Evolutionary conservation across 1,140 invertebrate genomes (phyloP), one percentile per base, ranked within the genome.

Genomic region (Bathynomus jamesi): DNA sequence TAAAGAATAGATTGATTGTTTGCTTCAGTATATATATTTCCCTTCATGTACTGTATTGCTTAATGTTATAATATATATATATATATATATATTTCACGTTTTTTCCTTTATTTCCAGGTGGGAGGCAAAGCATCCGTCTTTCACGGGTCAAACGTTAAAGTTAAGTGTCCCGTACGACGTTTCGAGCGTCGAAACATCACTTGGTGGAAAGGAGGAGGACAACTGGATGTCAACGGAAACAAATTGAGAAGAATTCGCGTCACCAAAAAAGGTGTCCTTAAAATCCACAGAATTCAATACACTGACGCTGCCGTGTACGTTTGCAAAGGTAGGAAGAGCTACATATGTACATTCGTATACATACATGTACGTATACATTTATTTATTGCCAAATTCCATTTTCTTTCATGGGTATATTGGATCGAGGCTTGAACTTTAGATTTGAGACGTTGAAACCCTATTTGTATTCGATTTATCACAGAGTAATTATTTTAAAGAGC

Each of bases 101-200:
- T n/a, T n/a, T n/a, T n/a, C n/a, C n/a, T n/a, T 7, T 32, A 17
- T 28, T 4, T 61, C 31, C 69, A 91, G 81, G 89, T 95, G 7
- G 92, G 92, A 0, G 92, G 93, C 0, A 87, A 87, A 5, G 93
- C 92, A 0, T 89, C 89, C 0, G 88, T 96, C 31, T 94, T 91
- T 82, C 87, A 89, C 76, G 93, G 92, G 46, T 91, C 0, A 89
- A 90, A 53, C 78, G 86, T 96, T 62, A 94, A 94, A 82, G 93
- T 96, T 72, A 91, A 93, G 79, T 96, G 93, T 80, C 93, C 92
- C 0, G 91, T 94, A 7, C 91, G 92, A 79, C 87, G 87, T 40
- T 86, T 88, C 85, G 80, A 92, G 86, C 87, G 60, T 28, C 81
- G 61, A 66, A 73, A 63, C 30, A 76, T 75, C 32, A 71, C 72